Evolutionary conservation across 1,140 invertebrate genomes (phyloP), one percentile per base, ranked within the genome.

Genomic region (Diabrotica undecimpunctata): DNA sequence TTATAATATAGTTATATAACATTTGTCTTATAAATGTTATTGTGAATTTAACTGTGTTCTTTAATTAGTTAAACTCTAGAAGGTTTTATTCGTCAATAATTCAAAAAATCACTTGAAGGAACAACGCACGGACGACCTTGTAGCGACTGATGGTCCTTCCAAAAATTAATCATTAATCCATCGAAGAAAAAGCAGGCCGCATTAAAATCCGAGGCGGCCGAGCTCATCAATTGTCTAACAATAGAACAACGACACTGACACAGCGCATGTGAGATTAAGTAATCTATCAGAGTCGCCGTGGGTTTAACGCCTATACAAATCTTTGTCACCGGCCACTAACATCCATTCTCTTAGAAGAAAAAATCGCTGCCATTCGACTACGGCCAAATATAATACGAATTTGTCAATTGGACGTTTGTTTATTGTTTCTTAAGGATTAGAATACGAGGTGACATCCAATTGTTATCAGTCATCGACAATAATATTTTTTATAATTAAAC

Each of bases 161-260:
- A 57, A 36, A 61, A 66, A 69, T 69, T 66, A 67, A 69, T 69
- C 65, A 69, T 66, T 61, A 67, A 69, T 69, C 68, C 65, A 69
- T 64, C 64, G 65, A 66, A 67, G 41, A 46, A 5, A 46, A n/a
- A 46, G 41, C 41, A 64, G 68, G 55, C 53, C 54, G 61, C 68
- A 69, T 69, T 67, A 69, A 67, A 69, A 64, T 65, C 68, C 41
- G 67, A 69, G 65, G 68, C 68, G 68, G 68, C 65, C 62, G 65
- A 54, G 61, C 68, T 69, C 68, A 69, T 69, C 68, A 69, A 69
- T 69, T 69, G 68, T 69, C 65, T 54, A 69, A 69, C 65, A 69
- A 69, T 69, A 64, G 68, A 54, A 61, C 68, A 67, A 64, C 68
- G 68, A 69, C 68, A 69, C 55, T 54, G 63, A 66, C 65, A 66